Evolutionary conservation across 1,140 invertebrate genomes (phyloP).

Genomic region (Drosophila guanche): DNA sequence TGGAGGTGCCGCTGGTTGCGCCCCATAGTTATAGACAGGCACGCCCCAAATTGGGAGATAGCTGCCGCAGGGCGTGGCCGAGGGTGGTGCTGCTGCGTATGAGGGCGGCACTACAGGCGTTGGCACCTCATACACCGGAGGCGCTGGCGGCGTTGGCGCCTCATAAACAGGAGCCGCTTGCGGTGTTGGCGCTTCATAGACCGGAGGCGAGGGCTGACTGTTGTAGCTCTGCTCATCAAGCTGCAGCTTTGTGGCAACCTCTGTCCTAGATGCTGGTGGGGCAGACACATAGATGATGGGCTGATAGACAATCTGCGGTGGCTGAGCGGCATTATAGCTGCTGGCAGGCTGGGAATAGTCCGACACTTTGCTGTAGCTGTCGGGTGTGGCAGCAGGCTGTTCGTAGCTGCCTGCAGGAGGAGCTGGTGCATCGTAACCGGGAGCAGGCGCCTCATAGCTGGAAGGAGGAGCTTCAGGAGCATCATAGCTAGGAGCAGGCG

Average conservation of each 20-base stretch:
- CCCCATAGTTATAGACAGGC: conserved; percentile 35
- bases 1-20: background rate
- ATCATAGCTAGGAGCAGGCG: conserved; percentile 10
- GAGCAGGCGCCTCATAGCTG: conserved; percentile 14
- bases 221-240: conserved; percentile 13
- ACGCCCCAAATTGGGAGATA: conserved; percentile 39
- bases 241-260: conserved; percentile 8
- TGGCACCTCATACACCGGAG: conserved; percentile 18
- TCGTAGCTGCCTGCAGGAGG: conserved; percentile 27
- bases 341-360: conserved; percentile 27
- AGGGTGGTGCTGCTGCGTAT: conserved; percentile 17
- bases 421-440: conserved; percentile 1
- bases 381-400: conserved; percentile 3
- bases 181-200: conserved; percentile 22
- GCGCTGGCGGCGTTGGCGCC: conserved; percentile 6
- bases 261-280: conserved; percentile 15
- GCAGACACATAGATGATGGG: conserved; percentile 66
- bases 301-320: conserved; percentile 69
- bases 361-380: conserved; percentile 34
- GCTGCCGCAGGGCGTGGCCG: conserved; percentile 23
- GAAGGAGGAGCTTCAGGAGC: background rate
- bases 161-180: conserved; percentile 22
- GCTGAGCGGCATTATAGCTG: conserved; percentile 31
- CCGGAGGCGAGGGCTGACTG: conserved; percentile 5
- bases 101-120: background rate